Base-by-base conservation (phyloP, 2,888 invertebrate genomes). In the Chromoteleia sp. region DNA sequence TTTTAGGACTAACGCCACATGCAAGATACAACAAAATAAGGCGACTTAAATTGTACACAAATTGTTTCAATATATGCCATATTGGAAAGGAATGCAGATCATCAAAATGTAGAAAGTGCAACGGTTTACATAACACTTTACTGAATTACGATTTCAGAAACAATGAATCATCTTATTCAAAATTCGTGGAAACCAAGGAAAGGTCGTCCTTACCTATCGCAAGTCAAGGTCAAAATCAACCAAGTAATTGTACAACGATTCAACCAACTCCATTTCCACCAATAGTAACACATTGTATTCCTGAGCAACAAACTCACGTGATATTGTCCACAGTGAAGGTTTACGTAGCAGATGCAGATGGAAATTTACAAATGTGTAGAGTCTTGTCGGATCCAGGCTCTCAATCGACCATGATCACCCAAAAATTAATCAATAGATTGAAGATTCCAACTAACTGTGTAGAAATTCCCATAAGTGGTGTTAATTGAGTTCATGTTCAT, bases 21-120 rank as follows among this genome's bases (percentile, higher is more conserved):
- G 36, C 2, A 14, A 33, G 54, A 8, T 33, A 54, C 7, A 0
- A n/a, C 0, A 36, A 54, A 19, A 2, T 10, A 2, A 15, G 12
- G n/a, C 8, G 39, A 8, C 43, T 41, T 0, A 54, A 30, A 43
- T 8, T 67, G 6, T 73, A 63, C 19, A 73, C 52, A 0, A 73
- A 63, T 39, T 73, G 61, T n/a, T 15, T 73, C 0, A 59, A 50
- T 7, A 4, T 0, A 8, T 30, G 61, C 5, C 73, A 73, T 10
- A 59, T 73, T 29, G 17, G 6, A 7, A 54, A 30, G 8, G 73
- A 73, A 0, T 73, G 73, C 14, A 25, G 21, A 54, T 39, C 63
- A 4, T 73, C 73, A 43, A 19, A 19, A 19, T 73, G 73, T 14
- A 52, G 43, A n/a, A 61, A 43, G n/a, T 73, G 73, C 12, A 15